Evolutionary conservation across 1,140 invertebrate species (phyloP).

Genomic region (Adelges cooleyi): DNA sequence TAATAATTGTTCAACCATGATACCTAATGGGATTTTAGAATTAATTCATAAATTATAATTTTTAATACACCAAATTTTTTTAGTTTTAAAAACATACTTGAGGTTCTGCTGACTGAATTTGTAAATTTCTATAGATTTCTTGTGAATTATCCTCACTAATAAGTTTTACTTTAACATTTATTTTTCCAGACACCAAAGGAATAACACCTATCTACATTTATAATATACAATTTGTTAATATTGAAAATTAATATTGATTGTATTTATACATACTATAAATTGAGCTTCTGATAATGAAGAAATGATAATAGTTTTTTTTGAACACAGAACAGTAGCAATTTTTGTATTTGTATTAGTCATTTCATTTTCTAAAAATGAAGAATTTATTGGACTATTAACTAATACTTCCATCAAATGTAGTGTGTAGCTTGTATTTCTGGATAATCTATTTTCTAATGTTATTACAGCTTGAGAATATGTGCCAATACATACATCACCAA

Average conservation of each 20-base stretch:
- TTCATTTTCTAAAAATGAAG: not conserved
- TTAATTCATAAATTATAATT: too few species aligned
- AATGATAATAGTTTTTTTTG: not conserved
- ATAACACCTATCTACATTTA: constrained; percentile 14
- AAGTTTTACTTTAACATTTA: constrained; percentile 11
- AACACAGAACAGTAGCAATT: constrained; percentile 5
- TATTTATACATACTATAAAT: constrained; percentile 6
- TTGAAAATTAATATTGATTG: not conserved
- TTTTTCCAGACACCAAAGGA: constrained; percentile 6
- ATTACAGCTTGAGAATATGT: constrained; percentile 24
- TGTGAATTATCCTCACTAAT: constrained; percentile 13
- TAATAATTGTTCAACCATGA: constrained; percentile 12
- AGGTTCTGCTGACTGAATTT: not conserved
- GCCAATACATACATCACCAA: constrained; percentile 21
- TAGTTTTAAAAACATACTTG: not conserved
- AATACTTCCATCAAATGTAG: not conserved
- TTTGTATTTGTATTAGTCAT: not conserved
- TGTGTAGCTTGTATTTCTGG: not conserved
- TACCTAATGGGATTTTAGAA: not conserved
- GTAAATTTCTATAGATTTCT: constrained; percentile 13
- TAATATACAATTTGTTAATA: too few species aligned
- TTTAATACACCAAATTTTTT: too few species aligned
- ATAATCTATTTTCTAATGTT: constrained; percentile 13
- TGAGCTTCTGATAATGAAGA: not conserved
- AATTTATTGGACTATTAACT: not conserved